Evolutionary conservation across 1,140 invertebrate species (phyloP).

Genomic region (Lepidurus couesii): DNA sequence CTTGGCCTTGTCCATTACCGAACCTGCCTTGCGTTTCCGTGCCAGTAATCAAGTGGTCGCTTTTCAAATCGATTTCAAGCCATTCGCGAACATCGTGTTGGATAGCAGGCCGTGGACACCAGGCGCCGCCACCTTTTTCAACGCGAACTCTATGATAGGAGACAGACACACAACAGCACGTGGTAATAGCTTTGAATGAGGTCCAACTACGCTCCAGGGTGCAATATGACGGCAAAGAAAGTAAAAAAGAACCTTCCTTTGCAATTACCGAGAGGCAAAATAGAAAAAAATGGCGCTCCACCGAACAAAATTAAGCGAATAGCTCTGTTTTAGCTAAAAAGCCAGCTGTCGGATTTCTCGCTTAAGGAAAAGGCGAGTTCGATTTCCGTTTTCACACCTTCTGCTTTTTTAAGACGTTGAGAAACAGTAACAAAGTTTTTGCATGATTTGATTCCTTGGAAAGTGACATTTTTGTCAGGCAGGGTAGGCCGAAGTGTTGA

Average conservation of each 20-base stretch:
- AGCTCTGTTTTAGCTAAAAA: background rate
- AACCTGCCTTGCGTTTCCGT: slow-evolving; percentile 57
- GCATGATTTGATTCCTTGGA: no score
- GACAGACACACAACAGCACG: background rate
- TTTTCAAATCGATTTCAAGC: slow-evolving; percentile 52
- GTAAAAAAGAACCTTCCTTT: background rate
- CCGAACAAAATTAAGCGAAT: background rate
- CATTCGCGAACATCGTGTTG: slow-evolving; percentile 47
- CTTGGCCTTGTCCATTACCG: slow-evolving; percentile 54
- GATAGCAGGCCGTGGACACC: slow-evolving; percentile 49
- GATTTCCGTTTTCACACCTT: background rate
- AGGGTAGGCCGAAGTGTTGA: no score
- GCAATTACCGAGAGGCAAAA: background rate
- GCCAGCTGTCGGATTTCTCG: background rate
- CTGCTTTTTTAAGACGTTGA: no score
- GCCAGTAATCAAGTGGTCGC: slow-evolving; percentile 48
- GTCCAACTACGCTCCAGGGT: background rate
- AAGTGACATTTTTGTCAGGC: no score
- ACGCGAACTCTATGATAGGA: slow-evolving; percentile 48
- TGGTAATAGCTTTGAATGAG: slow-evolving; percentile 3
- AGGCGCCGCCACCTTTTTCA: slow-evolving; percentile 54
- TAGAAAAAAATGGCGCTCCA: background rate
- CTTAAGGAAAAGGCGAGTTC: background rate
- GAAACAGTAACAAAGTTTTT: no score
- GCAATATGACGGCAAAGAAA: slow-evolving; percentile 11